Conservation (phyloP, 2,797 vertebrate genomes). For the Oceanodroma leucorhoa region DNA sequence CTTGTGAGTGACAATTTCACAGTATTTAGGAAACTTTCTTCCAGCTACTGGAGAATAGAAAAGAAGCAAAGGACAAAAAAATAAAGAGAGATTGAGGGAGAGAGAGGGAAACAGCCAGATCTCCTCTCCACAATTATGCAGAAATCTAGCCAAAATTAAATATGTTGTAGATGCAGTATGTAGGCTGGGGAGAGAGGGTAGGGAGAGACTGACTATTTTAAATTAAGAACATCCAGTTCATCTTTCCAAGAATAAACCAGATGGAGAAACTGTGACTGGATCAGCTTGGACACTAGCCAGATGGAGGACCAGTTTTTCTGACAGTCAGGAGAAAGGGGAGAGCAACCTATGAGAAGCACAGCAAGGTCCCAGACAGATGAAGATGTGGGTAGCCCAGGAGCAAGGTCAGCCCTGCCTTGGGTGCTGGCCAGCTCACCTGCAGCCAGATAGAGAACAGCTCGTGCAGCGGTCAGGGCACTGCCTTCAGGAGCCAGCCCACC, state of each 20-base stretch:
- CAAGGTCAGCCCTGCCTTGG: constrained; percentile 20
- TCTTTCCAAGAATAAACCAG: constrained; percentile 38
- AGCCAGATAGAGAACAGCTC: not conserved
- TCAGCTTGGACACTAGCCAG: not conserved
- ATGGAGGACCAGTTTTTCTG: not conserved
- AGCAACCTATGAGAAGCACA: not conserved
- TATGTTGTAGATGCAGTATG: not conserved
- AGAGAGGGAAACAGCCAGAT: not conserved
- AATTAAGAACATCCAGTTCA: not conserved
- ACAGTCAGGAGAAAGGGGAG: not conserved
- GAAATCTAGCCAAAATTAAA: not conserved
- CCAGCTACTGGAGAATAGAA: not conserved
- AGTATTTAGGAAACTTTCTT: not conserved
- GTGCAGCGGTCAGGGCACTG: rapidly evolving
- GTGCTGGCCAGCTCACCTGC: not conserved
- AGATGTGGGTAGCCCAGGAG: not conserved
- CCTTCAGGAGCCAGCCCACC: not conserved
- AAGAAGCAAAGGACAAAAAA: not conserved
- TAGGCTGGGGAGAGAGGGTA: not conserved
- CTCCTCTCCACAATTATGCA: not conserved
- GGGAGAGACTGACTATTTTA: not conserved
- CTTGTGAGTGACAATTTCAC: not conserved
- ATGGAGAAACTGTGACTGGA: constrained; percentile 2
- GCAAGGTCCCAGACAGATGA: not conserved
- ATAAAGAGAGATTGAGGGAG: too few relatives aligned